Base-by-base conservation (phyloP, 2,888 invertebrate species). In the Elegia similella region DNA sequence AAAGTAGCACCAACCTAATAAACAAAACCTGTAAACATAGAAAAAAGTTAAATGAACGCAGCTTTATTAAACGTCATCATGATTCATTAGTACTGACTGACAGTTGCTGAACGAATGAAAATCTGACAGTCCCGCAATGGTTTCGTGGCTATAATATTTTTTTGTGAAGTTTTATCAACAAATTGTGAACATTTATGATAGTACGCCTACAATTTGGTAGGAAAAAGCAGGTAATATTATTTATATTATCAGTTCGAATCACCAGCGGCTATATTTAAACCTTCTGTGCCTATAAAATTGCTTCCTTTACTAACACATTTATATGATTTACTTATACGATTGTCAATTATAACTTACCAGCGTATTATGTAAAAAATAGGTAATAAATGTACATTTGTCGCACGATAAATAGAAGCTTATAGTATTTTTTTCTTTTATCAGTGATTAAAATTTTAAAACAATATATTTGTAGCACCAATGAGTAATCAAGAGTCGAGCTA, bases 111-210 rank as follows among this genome's bases (percentile, higher is more conserved):
- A 32, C 10, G 32, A 32, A 32, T 32, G 32, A 32, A 32, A 32
- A 42, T 7, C 12, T 77, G 72, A 68, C 73, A 75, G 68, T 61
- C 72, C 69, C 67, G 73, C 71, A 63, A 75, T 74, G 78, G 72
- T 66, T 81, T 82, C 80, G 83, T 82, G 82, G 83, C 82, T 61
- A 58, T 73, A 68, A 62, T 48, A 44, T 12, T n/a, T 12, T 23
- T 46, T 23, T 5, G n/a, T 7, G 46, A n/a, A 46, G 8, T 46
- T 29, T 5, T 46, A 23, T 32, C 8, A 48, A 23, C 32, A 48
- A 48, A 48, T 48, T 32, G 30, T 15, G 30, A 48, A 15, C 15
- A 48, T 48, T 15, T 15, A 48, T 48, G 46, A n/a, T 46, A 46
- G 12, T 23, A n/a, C 17, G n/a, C 23, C 23, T n/a, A 23, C 12